Evolutionary conservation across 2,797 vertebrate species (phyloP), one percentile per base, ranked within the genome.

Genomic region (Cuniculus paca): DNA sequence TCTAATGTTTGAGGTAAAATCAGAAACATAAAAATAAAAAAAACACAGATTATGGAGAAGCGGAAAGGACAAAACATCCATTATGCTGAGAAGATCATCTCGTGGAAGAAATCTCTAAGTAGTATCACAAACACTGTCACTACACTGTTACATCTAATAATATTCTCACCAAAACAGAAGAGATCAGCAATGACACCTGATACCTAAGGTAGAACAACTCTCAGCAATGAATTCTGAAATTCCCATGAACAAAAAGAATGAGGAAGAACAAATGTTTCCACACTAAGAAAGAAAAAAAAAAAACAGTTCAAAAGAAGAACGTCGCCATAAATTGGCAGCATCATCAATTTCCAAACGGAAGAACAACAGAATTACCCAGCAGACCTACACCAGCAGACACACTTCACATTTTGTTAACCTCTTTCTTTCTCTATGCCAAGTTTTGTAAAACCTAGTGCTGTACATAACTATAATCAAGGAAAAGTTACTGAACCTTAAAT

Each of bases 11-110:
- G 19, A 94, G 24, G 28, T 31, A 94, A 91, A 85, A 93, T 95
- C 1, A 45, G 61, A 94, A 94, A 82, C 11, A 65, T 78, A 14
- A 72, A 5, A 42, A 39, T 36, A 6, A 92, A 58, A 50, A 86
- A 85, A 91, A 89, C 26, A 96, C 42, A 94, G 36, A 31, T 81
- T 94, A 88, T 63, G 12, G 16, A 78, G 17, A 58, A 85, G 56
- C 56, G 87, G 93, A 91, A 95, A 87, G 28, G 96, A 94, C 75
- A 94, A 92, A 97, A 48, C 31, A 90, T 82, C 17, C 68, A 93
- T 79, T 92, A 85, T 48, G 39, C 70, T 87, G 79, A 91, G 31
- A 90, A 91, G 24, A 61, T 56, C 10, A 68, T 52, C 75, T 86
- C 61, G 10, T 42, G 6, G 52, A 82, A 88, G 77, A 96, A 92